Conservation (phyloP, 2,888 invertebrate genomes). For the Tuta absoluta region DNA sequence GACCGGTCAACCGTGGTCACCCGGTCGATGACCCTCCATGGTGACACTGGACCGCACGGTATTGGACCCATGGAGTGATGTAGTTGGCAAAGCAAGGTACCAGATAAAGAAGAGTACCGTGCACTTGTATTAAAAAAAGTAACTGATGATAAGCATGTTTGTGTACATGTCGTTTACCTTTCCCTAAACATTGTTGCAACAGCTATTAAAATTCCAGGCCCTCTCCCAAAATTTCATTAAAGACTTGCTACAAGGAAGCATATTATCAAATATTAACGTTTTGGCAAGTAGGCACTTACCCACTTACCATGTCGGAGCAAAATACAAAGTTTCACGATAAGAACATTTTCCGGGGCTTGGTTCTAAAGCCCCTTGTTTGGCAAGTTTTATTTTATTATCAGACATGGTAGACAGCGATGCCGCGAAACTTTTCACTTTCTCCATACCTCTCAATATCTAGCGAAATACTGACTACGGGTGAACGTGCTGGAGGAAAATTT, state of each 20-base stretch:
- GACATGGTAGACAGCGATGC: slow-evolving; percentile 33
- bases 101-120: too few species aligned
- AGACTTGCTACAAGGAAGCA: slow-evolving; percentile 40
- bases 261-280: slow-evolving; percentile 48
- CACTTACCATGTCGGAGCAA: slow-evolving; percentile 37
- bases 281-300: slow-evolving; percentile 47
- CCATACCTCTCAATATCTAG: background rate
- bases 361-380: slow-evolving; percentile 31
- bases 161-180: background rate
- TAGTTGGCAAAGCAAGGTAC: background rate
- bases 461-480: background rate
- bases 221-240: slow-evolving; percentile 39
- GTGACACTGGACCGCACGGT: slow-evolving; percentile 48
- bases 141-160: background rate
- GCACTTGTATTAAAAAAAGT: too few species aligned
- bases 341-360: slow-evolving; percentile 39
- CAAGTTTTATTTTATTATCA: slow-evolving; percentile 41
- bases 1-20: slow-evolving; percentile 67
- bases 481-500: slow-evolving; percentile 5
- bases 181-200: background rate
- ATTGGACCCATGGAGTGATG: background rate
- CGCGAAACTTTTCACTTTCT: slow-evolving; percentile 32
- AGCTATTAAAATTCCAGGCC: slow-evolving; percentile 42
- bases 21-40: slow-evolving; percentile 65
- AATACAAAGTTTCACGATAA: slow-evolving; percentile 46